Percentiles rank a stretch among this genome's conserved stretches.
Evolutionary conservation across 2,797 vertebrate genomes (phyloP).

Genomic region (Protonibea diacanthus): DNA sequence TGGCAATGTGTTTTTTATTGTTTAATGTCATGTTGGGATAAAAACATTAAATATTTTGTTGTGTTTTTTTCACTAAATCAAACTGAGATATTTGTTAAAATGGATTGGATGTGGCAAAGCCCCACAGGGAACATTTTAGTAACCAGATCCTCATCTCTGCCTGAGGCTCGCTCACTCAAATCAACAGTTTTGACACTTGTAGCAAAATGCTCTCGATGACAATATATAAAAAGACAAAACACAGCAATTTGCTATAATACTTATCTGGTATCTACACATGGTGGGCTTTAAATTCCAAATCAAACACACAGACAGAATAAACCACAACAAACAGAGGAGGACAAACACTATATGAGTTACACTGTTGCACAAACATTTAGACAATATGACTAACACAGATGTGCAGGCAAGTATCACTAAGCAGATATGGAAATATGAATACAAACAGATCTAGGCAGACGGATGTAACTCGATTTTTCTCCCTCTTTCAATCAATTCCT

Average conservation of each 20-base stretch:
- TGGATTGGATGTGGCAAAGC: no score
- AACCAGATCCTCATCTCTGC: not conserved
- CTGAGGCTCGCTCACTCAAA: not conserved
- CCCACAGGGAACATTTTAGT: no score
- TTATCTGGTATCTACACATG: not conserved
- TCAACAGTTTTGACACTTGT: not conserved
- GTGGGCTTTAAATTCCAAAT: not conserved
- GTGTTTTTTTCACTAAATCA: no score
- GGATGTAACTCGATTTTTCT: not conserved
- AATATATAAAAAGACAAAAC: not conserved
- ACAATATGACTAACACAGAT: slow-evolving; percentile 6
- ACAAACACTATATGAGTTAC: slow-evolving; percentile 11
- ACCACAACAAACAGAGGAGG: slow-evolving; percentile 10
- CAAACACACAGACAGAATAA: not conserved
- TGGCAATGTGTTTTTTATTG: no score
- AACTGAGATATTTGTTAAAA: no score
- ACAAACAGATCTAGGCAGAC: not conserved
- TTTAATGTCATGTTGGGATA: no score
- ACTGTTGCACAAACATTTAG: slow-evolving; percentile 20
- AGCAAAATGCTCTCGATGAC: no score
- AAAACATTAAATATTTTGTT: no score
- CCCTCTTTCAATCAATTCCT: not conserved
- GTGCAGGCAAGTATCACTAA: not conserved
- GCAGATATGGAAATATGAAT: slow-evolving; percentile 1
- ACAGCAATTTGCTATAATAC: no score